Evolutionary conservation across 2,113 vertebrate genomes (phyloP).

Genomic region (Phyllostomus hastatus): DNA sequence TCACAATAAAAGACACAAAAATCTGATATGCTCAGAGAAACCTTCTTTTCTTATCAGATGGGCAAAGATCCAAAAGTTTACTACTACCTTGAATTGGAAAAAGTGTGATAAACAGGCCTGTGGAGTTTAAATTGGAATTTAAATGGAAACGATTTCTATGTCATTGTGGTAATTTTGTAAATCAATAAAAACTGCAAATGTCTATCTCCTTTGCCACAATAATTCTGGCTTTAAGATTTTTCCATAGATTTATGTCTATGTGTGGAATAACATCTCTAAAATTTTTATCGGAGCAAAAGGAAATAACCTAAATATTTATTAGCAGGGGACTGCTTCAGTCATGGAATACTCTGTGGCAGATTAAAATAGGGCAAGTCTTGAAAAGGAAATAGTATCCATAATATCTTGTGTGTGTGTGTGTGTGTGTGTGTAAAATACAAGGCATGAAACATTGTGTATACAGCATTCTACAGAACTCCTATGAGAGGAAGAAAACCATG

Average conservation of each 20-base stretch:
- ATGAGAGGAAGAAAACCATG: background rate
- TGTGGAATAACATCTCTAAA: background rate
- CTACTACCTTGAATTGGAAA: background rate
- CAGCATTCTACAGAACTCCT: background rate
- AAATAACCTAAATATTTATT: background rate
- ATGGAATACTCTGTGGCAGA: background rate
- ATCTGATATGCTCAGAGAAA: background rate
- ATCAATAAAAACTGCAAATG: background rate
- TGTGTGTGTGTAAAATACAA: background rate
- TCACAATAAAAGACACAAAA: background rate
- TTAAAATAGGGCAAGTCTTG: background rate
- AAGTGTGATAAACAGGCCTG: background rate
- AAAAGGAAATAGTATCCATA: background rate
- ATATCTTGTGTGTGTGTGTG: background rate
- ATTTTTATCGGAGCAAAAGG: background rate
- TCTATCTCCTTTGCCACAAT: background rate
- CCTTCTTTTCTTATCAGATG: background rate
- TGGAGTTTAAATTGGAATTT: background rate
- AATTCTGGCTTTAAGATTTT: background rate
- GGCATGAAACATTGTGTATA: background rate
- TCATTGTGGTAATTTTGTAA: background rate
- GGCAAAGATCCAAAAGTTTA: background rate
- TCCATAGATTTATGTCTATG: background rate
- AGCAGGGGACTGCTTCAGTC: background rate
- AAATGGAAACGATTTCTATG: background rate